A percentile compares a stretch with the other conserved stretches of the same genome.
Conservation (phyloP, 1,140 invertebrate genomes). For the Leptinotarsa defecta region DNA sequence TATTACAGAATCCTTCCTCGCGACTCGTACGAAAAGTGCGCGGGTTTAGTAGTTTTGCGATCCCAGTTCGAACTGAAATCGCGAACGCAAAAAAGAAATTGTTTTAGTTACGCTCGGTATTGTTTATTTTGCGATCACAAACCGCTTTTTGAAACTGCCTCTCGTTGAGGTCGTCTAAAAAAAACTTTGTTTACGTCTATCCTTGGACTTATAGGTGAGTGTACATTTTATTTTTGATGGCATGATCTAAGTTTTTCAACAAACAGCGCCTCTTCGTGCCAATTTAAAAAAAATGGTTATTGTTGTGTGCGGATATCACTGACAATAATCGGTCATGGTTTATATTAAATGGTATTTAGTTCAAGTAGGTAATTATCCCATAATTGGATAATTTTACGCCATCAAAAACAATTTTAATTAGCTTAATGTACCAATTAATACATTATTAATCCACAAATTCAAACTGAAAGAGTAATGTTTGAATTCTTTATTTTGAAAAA, state of each 20-base stretch:
- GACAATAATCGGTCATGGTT: no score
- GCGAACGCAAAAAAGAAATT: conserved; percentile 12
- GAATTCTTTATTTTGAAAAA: no score
- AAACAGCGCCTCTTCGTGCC: not conserved
- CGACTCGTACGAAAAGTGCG: conserved; percentile 24
- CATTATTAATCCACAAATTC: no score
- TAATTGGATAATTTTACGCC: no score
- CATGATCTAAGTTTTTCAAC: conserved; percentile 13
- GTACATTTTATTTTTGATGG: conserved; percentile 13
- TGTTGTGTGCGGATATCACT: no score
- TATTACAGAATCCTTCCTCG: conserved; percentile 9
- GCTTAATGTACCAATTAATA: no score
- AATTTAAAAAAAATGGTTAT: not conserved
- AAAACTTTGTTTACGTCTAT: conserved; percentile 3
- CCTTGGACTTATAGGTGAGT: conserved; percentile 17
- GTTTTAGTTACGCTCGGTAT: not conserved
- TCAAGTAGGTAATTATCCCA: no score
- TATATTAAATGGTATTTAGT: no score
- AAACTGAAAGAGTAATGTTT: no score
- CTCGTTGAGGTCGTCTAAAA: not conserved
- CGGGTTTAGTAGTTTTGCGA: conserved; percentile 24
- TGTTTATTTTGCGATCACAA: not conserved
- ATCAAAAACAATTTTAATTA: no score
- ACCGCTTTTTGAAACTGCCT: no score
- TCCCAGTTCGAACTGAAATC: conserved; percentile 14